Conservation (phyloP, 2,113 vertebrate species). For the Galemys pyrenaicus region DNA sequence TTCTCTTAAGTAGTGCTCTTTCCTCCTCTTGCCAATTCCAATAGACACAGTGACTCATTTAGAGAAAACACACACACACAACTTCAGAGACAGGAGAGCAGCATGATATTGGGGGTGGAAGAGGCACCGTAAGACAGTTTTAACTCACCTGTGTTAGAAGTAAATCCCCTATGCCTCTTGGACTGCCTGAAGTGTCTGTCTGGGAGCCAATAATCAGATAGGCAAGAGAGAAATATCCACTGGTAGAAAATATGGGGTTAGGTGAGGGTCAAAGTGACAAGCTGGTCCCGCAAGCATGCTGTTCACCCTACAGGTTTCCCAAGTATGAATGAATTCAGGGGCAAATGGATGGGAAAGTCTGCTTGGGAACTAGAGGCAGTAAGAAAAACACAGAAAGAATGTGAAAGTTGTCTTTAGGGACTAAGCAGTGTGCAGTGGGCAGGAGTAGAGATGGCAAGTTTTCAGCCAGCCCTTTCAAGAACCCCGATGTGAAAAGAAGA, state of each 20-base stretch:
- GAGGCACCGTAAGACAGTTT: background rate
- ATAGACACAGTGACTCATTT: background rate
- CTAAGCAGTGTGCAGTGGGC: background rate
- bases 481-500: background rate
- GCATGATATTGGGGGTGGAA: background rate
- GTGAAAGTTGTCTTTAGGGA: background rate
- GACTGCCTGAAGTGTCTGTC: background rate
- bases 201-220: background rate
- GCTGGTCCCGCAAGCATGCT: background rate
- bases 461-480: conserved; percentile 3
- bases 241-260: background rate
- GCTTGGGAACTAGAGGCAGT: background rate
- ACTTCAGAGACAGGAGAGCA: background rate
- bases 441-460: background rate
- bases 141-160: background rate
- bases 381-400: background rate
- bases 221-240: background rate
- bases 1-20: background rate
- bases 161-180: conserved; percentile 1
- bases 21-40: conserved; percentile 11
- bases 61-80: background rate
- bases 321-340: conserved; percentile 10
- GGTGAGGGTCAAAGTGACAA: background rate
- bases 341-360: background rate
- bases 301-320: background rate